Percentiles rank a stretch among this genome's conserved stretches.
These are phyloP conservation scores for Leptestheria dahalacensis DNA, from an alignment of 1,140 invertebrate genomes.

Conservation along the genomic window DNA sequence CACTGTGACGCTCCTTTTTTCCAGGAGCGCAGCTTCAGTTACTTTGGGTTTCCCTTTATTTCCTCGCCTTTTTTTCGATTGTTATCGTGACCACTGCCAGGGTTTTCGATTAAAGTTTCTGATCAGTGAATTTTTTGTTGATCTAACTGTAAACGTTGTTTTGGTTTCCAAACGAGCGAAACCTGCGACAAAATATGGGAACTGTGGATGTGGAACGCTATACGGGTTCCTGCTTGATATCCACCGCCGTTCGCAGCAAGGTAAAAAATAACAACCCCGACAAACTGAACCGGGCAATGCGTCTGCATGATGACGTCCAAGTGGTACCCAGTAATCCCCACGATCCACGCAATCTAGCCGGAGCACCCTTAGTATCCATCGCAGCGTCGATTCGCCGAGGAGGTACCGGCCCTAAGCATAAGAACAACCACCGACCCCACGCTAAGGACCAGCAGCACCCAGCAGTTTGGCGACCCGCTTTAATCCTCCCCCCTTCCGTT, in stretches of 20 bases:
- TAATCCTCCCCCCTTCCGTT: not conserved
- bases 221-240: conserved; percentile 46
- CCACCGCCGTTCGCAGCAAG: conserved; percentile 26
- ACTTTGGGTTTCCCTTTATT: too few relatives aligned
- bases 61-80: too few relatives aligned
- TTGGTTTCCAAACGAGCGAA: too few relatives aligned
- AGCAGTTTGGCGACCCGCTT: not conserved
- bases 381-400: conserved; percentile 26
- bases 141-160: too few relatives aligned
- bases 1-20: too few relatives aligned
- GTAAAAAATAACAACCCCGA: not conserved
- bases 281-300: not conserved
- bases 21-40: too few relatives aligned
- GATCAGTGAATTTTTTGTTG: not conserved
- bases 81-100: too few relatives aligned
- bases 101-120: not conserved
- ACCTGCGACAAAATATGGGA: conserved; percentile 10
- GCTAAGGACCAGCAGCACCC: not conserved
- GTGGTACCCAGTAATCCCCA: not conserved
- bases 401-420: not conserved
- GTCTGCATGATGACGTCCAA: not conserved
- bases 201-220: conserved; percentile 44
- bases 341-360: conserved; percentile 34
- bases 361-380: conserved; percentile 50
- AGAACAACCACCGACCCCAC: not conserved